Base-by-base conservation (phyloP, 2,797 vertebrate genomes). In the Pseudochirops cupreus region DNA sequence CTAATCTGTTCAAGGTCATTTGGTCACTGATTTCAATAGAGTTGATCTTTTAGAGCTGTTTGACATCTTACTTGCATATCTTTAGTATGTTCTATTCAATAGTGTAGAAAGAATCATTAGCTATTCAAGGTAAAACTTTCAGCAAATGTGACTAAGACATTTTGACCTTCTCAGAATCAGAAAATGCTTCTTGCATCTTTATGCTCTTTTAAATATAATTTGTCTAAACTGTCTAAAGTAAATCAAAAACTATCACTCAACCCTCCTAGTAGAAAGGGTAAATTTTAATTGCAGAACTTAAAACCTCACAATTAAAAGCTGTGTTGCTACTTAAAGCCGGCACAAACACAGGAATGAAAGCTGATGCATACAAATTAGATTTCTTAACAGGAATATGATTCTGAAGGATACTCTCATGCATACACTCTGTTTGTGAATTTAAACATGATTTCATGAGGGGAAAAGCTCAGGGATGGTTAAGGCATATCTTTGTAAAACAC, bases 211-310 rank as follows among this genome's bases (percentile, higher is more conserved):
- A 99, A 99, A 99, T 99, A 99, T 99, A 99, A 99, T 99, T 99
- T 99, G 99, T 99, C 99, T 99, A 98, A 98, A 98, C 99, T 99
- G 99, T 99, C 99, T 99, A 99, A 99, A 99, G 99, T 99, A 99
- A 99, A 99, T 99, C 98, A 99, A 99, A 99, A 99, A 98, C 98
- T 98, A 99, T 99, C 99, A 99, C 99, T 99, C 99, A 98, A 98
- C 99, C 98, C 99, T 99, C 98, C 98, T 99, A 99, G 99, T 99
- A 99, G 99, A 98, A 99, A 99, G 99, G 99, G 99, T 99, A 99
- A 99, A 99, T 99, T 99, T 99, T 99, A 99, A 99, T 99, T 99
- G 99, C 99, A 99, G 99, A 99, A 99, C 99, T 99, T 99, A 99
- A 99, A 99, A 99, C 98, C 99, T 99, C 99, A 99, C 99, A 99